Percentiles rank a stretch among this genome's conserved stretches.
Evolutionary conservation across 2,113 vertebrate genomes (phyloP).

Genomic region (Bufo gargarizans): DNA sequence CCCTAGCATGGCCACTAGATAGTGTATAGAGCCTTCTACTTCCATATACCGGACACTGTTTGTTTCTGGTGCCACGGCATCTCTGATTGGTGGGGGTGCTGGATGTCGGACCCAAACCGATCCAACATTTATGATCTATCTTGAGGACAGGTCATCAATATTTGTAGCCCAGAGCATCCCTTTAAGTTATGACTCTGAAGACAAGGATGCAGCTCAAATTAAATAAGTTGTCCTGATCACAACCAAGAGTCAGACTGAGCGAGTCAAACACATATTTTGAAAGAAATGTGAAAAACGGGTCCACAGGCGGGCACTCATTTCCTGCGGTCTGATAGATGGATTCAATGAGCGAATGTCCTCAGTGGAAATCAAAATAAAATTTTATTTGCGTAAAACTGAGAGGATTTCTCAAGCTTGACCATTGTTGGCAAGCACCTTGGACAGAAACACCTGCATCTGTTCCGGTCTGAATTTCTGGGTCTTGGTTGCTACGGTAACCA

Average conservation of each 20-base stretch:
- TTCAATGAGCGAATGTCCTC: conserved; percentile 15
- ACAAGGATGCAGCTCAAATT: too few relatives aligned
- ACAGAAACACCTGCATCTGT: conserved; percentile 53
- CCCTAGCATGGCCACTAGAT: too few relatives aligned
- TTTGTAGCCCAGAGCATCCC: too few relatives aligned
- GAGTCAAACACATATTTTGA: neutral
- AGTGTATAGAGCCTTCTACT: too few relatives aligned
- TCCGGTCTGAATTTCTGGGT: neutral
- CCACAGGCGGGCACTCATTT: neutral
- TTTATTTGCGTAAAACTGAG: conserved; percentile 20
- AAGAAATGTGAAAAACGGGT: neutral
- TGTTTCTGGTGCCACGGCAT: too few relatives aligned
- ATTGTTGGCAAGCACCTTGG: conserved; percentile 46
- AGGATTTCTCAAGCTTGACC: conserved; percentile 53
- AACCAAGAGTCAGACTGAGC: neutral
- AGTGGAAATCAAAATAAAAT: conserved; percentile 29
- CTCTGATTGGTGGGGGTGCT: too few relatives aligned
- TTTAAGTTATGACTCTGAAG: too few relatives aligned
- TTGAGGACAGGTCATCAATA: too few relatives aligned
- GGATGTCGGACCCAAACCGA: too few relatives aligned
- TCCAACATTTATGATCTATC: too few relatives aligned
- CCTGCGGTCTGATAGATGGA: neutral
- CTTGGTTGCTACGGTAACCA: conserved; percentile 38
- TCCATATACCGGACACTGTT: too few relatives aligned
- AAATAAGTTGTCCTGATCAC: neutral